Percentiles rank a stretch among this genome's conserved stretches.
These are phyloP conservation scores for Pluvialis apricaria DNA, from an alignment of 2,113 vertebrate genomes.

Conservation along the genomic window DNA sequence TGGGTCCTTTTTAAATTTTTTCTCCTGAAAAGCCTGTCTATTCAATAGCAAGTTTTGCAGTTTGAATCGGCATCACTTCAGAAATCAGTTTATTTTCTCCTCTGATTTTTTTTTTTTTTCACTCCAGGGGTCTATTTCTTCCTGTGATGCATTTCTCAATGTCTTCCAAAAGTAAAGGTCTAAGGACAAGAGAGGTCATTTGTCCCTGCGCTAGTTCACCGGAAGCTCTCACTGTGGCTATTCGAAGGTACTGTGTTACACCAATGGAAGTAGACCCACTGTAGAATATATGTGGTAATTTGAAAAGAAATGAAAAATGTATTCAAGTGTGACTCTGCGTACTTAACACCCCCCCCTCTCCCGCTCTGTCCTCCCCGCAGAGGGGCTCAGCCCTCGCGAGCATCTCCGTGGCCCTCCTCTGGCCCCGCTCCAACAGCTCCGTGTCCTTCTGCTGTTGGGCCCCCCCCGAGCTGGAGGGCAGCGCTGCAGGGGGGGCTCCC, in stretches of 20 bases:
- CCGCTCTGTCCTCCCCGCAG: no score
- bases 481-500: no score
- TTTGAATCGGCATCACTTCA: neutral
- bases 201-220: constrained; percentile 98
- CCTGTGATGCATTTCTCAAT: constrained; percentile 98
- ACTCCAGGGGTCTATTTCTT: constrained; percentile 97
- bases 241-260: constrained; percentile 84
- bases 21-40: neutral
- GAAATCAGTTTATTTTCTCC: constrained; percentile 1
- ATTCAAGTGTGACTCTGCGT: neutral
- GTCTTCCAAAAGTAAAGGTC: constrained; percentile 99
- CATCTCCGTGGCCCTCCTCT: no score
- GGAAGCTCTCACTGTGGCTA: constrained; percentile 96
- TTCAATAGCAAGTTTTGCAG: neutral
- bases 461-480: no score
- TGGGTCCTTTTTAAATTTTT: neutral
- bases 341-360: no score
- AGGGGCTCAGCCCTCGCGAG: no score
- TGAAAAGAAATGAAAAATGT: neutral
- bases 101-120: neutral
- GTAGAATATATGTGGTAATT: neutral
- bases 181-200: constrained; percentile 95
- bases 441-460: no score
- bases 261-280: neutral
- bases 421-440: no score